Percentiles rank a stretch among this genome's conserved stretches.
Evolutionary conservation across 1,140 invertebrate species (phyloP).

Genomic region (Nilaparvata lugens): DNA sequence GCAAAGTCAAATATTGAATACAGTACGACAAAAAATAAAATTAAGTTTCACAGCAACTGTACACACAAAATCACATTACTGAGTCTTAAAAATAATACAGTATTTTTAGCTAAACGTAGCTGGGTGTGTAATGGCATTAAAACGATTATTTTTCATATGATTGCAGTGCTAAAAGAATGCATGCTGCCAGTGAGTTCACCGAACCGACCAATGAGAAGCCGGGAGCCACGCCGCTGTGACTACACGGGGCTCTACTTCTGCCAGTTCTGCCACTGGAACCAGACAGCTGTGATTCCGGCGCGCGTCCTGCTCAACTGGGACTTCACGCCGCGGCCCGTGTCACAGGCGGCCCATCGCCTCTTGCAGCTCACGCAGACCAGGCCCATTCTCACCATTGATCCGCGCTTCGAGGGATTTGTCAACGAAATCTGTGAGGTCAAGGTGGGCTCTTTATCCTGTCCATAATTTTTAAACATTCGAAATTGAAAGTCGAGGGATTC

Average conservation of each 20-base stretch:
- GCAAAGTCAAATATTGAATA: too few relatives aligned
- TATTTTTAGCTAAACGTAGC: too few relatives aligned
- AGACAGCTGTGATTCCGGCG: constrained; percentile 69
- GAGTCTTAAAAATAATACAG: too few relatives aligned
- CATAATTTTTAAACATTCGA: too few relatives aligned
- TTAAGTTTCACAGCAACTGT: too few relatives aligned
- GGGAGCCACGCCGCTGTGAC: constrained; percentile 72
- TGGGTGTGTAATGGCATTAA: too few relatives aligned
- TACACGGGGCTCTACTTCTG: constrained; percentile 89
- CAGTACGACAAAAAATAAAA: too few relatives aligned
- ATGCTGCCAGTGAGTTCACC: not conserved
- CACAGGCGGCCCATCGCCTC: constrained; percentile 63
- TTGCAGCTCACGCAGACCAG: constrained; percentile 52
- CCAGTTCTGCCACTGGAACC: constrained; percentile 83
- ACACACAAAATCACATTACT: too few relatives aligned
- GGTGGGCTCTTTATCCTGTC: constrained; percentile 42
- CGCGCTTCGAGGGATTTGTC: constrained; percentile 74
- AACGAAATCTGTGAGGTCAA: constrained; percentile 71
- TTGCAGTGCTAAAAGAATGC: not conserved
- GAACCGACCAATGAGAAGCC: constrained; percentile 44
- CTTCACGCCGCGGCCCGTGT: constrained; percentile 65
- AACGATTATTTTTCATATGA: not conserved
- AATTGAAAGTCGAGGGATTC: constrained; percentile 80
- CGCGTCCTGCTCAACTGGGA: constrained; percentile 92
- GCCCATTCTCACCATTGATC: constrained; percentile 72